phyloP scores from a whole-genome alignment of 2,888 invertebrate genomes.

The Neuroscelio doddi region DNA sequence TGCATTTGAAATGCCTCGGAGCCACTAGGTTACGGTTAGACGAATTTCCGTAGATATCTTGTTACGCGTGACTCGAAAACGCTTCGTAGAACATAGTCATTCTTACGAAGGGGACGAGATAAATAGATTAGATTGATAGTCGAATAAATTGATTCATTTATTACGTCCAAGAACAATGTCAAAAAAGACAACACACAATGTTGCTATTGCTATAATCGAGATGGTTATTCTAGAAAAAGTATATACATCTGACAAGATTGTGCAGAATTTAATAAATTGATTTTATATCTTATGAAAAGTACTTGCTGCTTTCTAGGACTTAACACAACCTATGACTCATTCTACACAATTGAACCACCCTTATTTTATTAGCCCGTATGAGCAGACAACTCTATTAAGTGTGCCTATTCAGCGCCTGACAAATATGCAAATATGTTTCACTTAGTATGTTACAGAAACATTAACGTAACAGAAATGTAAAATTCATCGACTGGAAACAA shows the following conservation, averaged over 20 bases:
- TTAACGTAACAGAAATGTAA: constrained; percentile 7
- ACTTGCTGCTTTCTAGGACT: constrained; percentile 17
- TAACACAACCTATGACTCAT: constrained; percentile 18
- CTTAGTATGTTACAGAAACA: constrained; percentile 7
- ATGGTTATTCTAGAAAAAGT: constrained; percentile 10
- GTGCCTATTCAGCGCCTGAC: constrained; percentile 16
- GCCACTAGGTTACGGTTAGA: too few species aligned
- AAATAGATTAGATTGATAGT: constrained; percentile 22
- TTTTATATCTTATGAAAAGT: constrained; percentile 20
- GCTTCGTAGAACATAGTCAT: constrained; percentile 4
- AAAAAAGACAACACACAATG: constrained; percentile 1
- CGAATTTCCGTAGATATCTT: not conserved
- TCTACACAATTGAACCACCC: constrained; percentile 1
- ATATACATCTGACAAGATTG: constrained; percentile 22
- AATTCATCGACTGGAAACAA: too few species aligned
- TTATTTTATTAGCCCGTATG: constrained; percentile 26
- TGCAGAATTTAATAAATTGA: constrained; percentile 24
- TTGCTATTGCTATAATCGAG: constrained; percentile 18
- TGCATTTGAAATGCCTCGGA: not conserved
- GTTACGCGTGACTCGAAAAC: constrained; percentile 7
- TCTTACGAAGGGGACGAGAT: constrained; percentile 12
- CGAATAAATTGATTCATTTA: constrained; percentile 37
- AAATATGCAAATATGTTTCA: constrained; percentile 18
- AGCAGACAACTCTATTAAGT: constrained; percentile 25
- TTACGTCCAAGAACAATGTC: constrained; percentile 18